phyloP scores from a whole-genome alignment of 2,888 invertebrate species.

The Eupeodes luniger region DNA sequence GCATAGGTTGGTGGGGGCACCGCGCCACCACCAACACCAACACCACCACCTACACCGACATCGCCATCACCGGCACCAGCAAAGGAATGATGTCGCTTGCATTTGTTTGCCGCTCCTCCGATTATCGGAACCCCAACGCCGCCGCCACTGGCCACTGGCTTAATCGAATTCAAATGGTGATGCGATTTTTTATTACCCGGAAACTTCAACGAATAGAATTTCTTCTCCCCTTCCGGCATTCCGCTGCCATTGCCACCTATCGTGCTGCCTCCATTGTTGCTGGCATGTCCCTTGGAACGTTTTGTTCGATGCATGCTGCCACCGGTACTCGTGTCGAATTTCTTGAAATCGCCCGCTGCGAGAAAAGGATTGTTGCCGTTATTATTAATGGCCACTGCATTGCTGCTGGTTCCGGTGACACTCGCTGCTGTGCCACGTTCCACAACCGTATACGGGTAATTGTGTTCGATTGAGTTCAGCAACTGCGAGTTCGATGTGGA shows the following conservation, averaged over 20 bases:
- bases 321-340: constrained; percentile 79
- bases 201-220: constrained; percentile 83
- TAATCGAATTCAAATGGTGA: constrained; percentile 73
- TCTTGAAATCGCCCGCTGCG: constrained; percentile 82
- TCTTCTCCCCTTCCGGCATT: constrained; percentile 81
- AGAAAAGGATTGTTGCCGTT: constrained; percentile 82
- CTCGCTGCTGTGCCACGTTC: constrained; percentile 77
- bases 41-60: constrained; percentile 80
- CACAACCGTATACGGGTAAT: constrained; percentile 81
- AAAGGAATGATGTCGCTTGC: constrained; percentile 84
- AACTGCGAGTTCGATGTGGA: constrained; percentile 80
- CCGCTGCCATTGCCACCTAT: constrained; percentile 69
- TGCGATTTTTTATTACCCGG: constrained; percentile 77
- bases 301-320: constrained; percentile 79
- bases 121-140: constrained; percentile 49
- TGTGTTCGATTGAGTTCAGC: constrained; percentile 80
- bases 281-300: constrained; percentile 73
- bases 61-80: constrained; percentile 83
- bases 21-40: constrained; percentile 66
- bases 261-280: neutral
- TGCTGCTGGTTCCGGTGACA: constrained; percentile 70
- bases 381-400: constrained; percentile 75
- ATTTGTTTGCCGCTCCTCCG: constrained; percentile 77
- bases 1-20: constrained; percentile 64
- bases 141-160: constrained; percentile 57